Conservation (phyloP, 2,888 invertebrate species). For the Ecliptopera silaceata region DNA sequence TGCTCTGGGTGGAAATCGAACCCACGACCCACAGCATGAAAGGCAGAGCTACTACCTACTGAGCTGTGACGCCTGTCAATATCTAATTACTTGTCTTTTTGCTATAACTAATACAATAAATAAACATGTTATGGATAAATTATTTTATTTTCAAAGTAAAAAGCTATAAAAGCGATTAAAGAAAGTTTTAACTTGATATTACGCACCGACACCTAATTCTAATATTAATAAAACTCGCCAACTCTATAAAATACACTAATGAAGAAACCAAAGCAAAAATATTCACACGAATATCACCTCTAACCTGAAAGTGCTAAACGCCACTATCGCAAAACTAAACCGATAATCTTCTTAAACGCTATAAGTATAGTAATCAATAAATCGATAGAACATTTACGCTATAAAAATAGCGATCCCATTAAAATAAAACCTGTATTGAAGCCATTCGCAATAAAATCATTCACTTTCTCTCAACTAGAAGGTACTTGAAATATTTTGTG, state of each 20-base stretch:
- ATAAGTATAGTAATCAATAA: conserved; percentile 44
- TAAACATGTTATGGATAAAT: no score
- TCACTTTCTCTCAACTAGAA: conserved; percentile 71
- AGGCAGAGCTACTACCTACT: no score
- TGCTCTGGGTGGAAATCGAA: no score
- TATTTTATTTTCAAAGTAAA: neutral
- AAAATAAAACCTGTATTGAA: conserved; percentile 60
- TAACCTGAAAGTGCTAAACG: conserved; percentile 22
- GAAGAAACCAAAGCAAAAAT: conserved; percentile 10
- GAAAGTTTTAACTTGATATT: conserved; percentile 11
- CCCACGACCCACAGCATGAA: no score
- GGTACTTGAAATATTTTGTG: conserved; percentile 50
- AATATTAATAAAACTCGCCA: conserved; percentile 13
- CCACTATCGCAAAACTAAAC: conserved; percentile 28
- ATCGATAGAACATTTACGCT: conserved; percentile 44
- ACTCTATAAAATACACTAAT: conserved; percentile 19
- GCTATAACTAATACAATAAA: no score
- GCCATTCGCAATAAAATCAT: conserved; percentile 73
- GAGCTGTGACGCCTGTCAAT: no score
- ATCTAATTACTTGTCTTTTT: no score
- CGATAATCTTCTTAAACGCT: conserved; percentile 29
- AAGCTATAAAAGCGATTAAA: neutral
- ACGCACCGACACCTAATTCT: conserved; percentile 11
- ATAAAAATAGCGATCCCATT: conserved; percentile 50
- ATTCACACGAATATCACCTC: conserved; percentile 19